Evolutionary conservation across 2,797 vertebrate species (phyloP), one percentile per base, ranked within the genome.

Genomic region (Bradypodion ventrale): DNA sequence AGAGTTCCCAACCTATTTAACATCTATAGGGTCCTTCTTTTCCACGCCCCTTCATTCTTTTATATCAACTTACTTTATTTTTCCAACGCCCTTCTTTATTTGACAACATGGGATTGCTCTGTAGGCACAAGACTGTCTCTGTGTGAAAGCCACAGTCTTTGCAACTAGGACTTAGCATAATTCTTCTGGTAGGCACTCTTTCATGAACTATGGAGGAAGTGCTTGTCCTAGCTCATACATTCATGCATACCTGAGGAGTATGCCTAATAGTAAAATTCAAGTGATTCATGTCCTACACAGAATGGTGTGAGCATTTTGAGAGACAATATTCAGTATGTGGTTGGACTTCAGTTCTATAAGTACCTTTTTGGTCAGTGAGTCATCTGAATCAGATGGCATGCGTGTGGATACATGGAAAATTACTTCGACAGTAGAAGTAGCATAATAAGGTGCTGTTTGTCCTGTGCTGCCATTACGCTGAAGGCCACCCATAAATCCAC

Each of bases 401-500:
- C 98, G 97, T 0, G 98, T 99, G 73, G 98, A 99, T 82, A 99
- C 99, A 0, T 99, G 98, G 93, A 99, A 99, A 93, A 99, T 99
- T n/a, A 97, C 97, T 95, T 99, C 98, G 94, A 99, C 96, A 0
- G 98, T 99, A 56, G 99, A 99, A 95, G 98, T 99, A 94, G 98
- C 98, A 0, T 98, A 98, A 93, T 99, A 99, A 66, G 99, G 99
- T 5, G 98, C 98, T 0, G 98, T 99, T 60, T 96, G 94, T n/a
- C 98, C 98, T 0, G 98, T 99, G 97, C 98, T 99, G 95, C 98
- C 99, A 0, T 99, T 99, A 89, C 98, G 97, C 92, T 99, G 99
- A 87, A 99, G 97, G 74, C 99, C 99, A 0, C 99, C 98, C 98
- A 99, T 98, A 86, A 99, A 99, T n/a, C 99, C 99, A 44, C 98